Conservation (phyloP, 1,140 invertebrate species). For the Trichogramma pretiosum region DNA sequence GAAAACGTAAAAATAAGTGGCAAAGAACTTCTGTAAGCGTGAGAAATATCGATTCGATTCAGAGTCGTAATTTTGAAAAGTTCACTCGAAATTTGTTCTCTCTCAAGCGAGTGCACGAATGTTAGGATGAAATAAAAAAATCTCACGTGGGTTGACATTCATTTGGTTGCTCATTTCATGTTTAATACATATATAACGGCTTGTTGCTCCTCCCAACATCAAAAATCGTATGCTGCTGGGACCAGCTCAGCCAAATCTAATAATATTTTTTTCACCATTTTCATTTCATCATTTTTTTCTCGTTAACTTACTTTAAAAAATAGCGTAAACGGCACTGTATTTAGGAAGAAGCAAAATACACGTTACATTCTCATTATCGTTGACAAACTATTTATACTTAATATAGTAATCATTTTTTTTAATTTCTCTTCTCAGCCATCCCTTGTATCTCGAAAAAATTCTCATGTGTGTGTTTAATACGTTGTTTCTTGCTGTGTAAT, state of each 20-base stretch:
- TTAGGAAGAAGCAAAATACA: conserved; percentile 50
- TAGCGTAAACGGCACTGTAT: conserved; percentile 49
- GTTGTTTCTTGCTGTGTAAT: neutral
- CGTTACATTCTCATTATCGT: conserved; percentile 44
- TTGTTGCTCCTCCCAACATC: conserved; percentile 26
- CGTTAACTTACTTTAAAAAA: conserved; percentile 44
- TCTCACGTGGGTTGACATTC: too few relatives aligned
- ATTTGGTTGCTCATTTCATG: conserved; percentile 5
- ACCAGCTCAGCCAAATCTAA: conserved; percentile 32
- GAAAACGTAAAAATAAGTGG: too few relatives aligned
- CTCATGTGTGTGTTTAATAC: too few relatives aligned
- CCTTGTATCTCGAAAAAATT: too few relatives aligned
- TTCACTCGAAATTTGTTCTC: too few relatives aligned
- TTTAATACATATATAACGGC: conserved; percentile 20
- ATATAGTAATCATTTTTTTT: conserved; percentile 34
- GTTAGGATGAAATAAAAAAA: too few relatives aligned
- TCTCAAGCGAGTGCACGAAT: too few relatives aligned
- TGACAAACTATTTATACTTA: too few relatives aligned
- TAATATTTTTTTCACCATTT: conserved; percentile 12
- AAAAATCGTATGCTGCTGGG: conserved; percentile 27
- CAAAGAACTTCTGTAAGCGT: too few relatives aligned
- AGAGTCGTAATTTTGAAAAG: too few relatives aligned
- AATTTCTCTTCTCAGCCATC: conserved; percentile 20
- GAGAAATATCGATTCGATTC: too few relatives aligned
- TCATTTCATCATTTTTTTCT: conserved; percentile 4